phyloP scores from a whole-genome alignment of 2,113 vertebrate species.

The Sinocyclocheilus grahami region DNA sequence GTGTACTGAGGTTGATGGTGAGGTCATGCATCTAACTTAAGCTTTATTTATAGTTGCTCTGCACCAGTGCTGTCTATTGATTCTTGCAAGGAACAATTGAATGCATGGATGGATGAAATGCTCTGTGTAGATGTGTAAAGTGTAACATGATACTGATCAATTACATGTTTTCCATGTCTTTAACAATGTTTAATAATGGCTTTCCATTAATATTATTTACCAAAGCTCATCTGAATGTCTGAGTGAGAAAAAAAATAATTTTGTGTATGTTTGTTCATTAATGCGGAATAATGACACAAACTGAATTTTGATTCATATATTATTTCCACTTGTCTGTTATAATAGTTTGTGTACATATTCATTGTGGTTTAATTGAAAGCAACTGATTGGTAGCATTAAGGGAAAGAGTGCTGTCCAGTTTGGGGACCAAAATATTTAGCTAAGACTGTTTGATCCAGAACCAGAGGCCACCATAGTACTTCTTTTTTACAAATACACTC shows the following conservation, averaged over 20 bases:
- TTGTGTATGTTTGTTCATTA: not conserved
- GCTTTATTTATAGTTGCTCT: slow-evolving; percentile 31
- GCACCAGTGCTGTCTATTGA: slow-evolving; percentile 26
- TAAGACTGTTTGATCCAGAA: not conserved
- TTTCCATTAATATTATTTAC: not conserved
- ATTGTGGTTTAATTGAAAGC: too few relatives aligned
- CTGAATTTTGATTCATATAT: not conserved
- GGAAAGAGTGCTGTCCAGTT: too few relatives aligned
- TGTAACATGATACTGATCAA: not conserved
- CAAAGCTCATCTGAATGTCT: not conserved
- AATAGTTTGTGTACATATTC: too few relatives aligned
- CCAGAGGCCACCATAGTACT: not conserved
- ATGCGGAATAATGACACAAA: not conserved
- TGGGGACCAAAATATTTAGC: too few relatives aligned
- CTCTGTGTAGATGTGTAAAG: not conserved
- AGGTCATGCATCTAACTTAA: not conserved
- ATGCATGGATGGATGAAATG: slow-evolving; percentile 16
- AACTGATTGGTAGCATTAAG: too few relatives aligned
- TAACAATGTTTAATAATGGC: not conserved
- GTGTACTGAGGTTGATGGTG: not conserved
- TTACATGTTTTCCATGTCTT: not conserved
- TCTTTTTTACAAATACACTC: not conserved
- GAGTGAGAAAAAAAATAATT: not conserved
- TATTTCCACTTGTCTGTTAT: not conserved
- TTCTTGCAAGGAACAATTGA: slow-evolving; percentile 19